Evolutionary conservation across 2,797 vertebrate genomes (phyloP), one percentile per base, ranked within the genome.

Genomic region (Spinus pinus): DNA sequence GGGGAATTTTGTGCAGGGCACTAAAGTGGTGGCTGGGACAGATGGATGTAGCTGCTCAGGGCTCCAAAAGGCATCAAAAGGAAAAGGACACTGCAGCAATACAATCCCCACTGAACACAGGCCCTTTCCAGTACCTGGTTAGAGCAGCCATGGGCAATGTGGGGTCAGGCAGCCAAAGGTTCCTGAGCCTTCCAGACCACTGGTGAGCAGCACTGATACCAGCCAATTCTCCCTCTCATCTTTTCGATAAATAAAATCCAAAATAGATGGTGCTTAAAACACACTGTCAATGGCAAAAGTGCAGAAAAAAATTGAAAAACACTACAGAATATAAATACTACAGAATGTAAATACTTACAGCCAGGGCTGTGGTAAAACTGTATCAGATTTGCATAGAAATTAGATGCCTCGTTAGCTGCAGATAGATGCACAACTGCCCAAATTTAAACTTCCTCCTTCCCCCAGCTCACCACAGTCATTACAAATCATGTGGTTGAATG

Each of bases 361-460:
- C 47, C 89, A 83, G 57, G 60, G 64, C 33, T 66, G 57, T 81
- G 64, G 65, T 64, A 81, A 90, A 67, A 72, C 81, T 80, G 80
- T 31, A 69, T n/a, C 51, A 53, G 74, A 95, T 95, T 77, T 82
- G 73, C 71, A 91, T 27, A 80, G 75, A 93, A 78, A 95, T 91
- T 87, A 92, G 93, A 85, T 81, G 93, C 90, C 96, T 97, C 31
- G 54, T 96, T 96, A 96, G 86, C 90, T 88, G 86, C 17, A 50
- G 92, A 77, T 77, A 96, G 81, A 94, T 62, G 87, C 69, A 80
- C 90, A 96, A 97, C 88, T 69, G 78, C 87, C 96, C 81, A 94
- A 95, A 95, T 96, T 97, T 93, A 91, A 97, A 97, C 94, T 87
- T 97, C 84, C 82, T 89, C 74, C 86, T 96, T 95, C 75, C 75